These are phyloP conservation scores for Lepidochrysops patricia DNA, from an alignment of 2,888 invertebrate species.

Conservation along the genomic window DNA sequence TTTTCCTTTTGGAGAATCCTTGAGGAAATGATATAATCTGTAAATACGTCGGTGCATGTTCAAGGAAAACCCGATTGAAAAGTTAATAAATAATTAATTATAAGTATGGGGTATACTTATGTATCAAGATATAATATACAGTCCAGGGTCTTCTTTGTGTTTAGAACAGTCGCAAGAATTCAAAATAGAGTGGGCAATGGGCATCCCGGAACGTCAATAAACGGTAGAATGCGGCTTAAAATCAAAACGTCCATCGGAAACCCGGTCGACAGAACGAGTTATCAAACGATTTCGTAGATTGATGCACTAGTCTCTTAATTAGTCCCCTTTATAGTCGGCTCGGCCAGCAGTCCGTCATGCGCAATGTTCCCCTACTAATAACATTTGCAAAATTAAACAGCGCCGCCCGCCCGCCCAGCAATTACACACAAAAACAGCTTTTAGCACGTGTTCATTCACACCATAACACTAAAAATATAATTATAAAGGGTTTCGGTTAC, in stretches of 20 bases:
- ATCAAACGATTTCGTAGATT: slow-evolving; percentile 37
- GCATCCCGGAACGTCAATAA: background rate
- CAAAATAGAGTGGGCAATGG: background rate
- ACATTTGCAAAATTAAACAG: slow-evolving; percentile 63
- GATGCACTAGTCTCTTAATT: slow-evolving; percentile 43
- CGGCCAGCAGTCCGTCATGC: slow-evolving; percentile 31
- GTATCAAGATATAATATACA: background rate
- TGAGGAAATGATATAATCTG: background rate
- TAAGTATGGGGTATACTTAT: background rate
- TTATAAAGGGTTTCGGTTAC: slow-evolving; percentile 11
- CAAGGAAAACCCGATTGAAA: background rate
- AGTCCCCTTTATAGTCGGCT: slow-evolving; percentile 47
- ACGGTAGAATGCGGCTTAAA: background rate
- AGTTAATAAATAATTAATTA: background rate
- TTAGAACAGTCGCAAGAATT: background rate
- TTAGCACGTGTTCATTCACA: slow-evolving; percentile 41
- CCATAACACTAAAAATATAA: slow-evolving; percentile 32
- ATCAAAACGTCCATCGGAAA: background rate
- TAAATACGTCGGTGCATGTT: background rate
- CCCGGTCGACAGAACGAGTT: slow-evolving; percentile 28
- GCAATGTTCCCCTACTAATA: slow-evolving; percentile 36
- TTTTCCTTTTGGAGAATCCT: background rate
- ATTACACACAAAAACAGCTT: slow-evolving; percentile 44
- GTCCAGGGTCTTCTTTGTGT: too few species aligned
- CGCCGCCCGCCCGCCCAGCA: slow-evolving; percentile 40